A percentile compares a stretch with the other conserved stretches of the same genome.
Conservation (phyloP, 2,113 vertebrate species). For the Channa maculata region DNA sequence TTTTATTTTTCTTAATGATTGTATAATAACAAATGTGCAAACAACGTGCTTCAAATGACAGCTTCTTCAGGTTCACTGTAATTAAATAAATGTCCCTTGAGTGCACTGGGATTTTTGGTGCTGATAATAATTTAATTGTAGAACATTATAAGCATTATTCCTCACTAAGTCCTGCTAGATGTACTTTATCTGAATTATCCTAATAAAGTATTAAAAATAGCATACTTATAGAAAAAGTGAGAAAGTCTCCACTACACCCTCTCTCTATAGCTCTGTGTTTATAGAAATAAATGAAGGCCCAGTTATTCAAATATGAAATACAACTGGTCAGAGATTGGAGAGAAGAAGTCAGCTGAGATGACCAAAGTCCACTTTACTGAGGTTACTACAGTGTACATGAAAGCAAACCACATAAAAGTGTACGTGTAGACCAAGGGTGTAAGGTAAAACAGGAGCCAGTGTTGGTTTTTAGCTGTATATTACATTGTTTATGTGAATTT, state of each 20-base stretch:
- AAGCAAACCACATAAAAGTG: slow-evolving; percentile 20
- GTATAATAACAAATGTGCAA: too few species aligned
- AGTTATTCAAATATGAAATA: slow-evolving; percentile 21
- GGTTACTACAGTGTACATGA: slow-evolving; percentile 40
- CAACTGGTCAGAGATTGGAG: slow-evolving; percentile 34
- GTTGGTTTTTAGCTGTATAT: not conserved
- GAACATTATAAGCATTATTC: too few species aligned
- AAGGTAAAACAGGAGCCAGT: not conserved
- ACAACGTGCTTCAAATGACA: too few species aligned
- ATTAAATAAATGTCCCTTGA: too few species aligned
- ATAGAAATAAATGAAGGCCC: slow-evolving; percentile 24
- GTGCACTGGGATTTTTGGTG: too few species aligned
- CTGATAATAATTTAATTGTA: too few species aligned
- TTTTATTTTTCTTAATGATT: too few species aligned
- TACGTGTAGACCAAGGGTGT: not conserved
- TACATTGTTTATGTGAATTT: not conserved
- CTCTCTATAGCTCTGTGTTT: not conserved
- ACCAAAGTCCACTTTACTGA: slow-evolving; percentile 52
- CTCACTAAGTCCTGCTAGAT: too few species aligned
- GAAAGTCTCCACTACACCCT: slow-evolving; percentile 1
- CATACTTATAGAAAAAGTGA: too few species aligned
- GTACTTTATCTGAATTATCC: too few species aligned
- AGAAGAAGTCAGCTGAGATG: slow-evolving; percentile 40
- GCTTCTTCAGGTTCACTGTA: too few species aligned
- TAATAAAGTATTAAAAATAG: too few species aligned